Conservation (phyloP, 2,113 vertebrate species). For the Cochlearius cochlearius region DNA sequence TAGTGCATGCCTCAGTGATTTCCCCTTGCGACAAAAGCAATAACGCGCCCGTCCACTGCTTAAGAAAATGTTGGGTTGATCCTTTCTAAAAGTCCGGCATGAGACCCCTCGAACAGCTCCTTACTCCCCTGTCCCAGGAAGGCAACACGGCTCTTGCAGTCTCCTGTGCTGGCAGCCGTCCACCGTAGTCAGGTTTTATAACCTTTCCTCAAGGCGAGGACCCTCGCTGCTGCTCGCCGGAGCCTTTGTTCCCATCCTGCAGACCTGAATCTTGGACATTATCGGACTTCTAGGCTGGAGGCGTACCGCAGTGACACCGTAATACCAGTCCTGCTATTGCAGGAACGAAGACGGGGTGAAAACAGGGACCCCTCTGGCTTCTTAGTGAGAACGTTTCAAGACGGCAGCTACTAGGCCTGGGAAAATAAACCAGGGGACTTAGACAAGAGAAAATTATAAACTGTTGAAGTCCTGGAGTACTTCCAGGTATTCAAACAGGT, state of each 20-base stretch:
- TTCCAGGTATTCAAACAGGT: conserved; percentile 65
- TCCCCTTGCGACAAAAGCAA: background rate
- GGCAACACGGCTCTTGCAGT: background rate
- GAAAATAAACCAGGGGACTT: conserved; percentile 7
- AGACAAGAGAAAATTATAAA: conserved; percentile 41
- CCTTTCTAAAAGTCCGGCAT: background rate
- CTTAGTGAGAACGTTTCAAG: background rate
- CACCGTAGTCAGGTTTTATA: background rate
- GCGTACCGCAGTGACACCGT: rapidly evolving
- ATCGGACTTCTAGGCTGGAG: background rate
- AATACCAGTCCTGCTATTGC: background rate
- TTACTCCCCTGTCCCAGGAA: background rate
- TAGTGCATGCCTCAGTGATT: rapidly evolving
- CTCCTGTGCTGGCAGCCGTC: background rate
- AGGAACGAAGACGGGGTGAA: background rate
- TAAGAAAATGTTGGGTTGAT: background rate
- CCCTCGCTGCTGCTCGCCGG: background rate
- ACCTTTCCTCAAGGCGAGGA: background rate
- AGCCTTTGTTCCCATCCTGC: background rate
- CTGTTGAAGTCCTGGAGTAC: conserved; percentile 51
- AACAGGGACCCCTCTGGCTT: background rate
- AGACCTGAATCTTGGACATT: background rate
- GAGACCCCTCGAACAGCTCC: background rate
- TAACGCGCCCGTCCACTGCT: background rate
- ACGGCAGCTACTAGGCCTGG: background rate